Percentiles rank a stretch among this genome's conserved stretches.
phyloP scores from a whole-genome alignment of 2,888 invertebrate species.

The Nomada fucata region DNA sequence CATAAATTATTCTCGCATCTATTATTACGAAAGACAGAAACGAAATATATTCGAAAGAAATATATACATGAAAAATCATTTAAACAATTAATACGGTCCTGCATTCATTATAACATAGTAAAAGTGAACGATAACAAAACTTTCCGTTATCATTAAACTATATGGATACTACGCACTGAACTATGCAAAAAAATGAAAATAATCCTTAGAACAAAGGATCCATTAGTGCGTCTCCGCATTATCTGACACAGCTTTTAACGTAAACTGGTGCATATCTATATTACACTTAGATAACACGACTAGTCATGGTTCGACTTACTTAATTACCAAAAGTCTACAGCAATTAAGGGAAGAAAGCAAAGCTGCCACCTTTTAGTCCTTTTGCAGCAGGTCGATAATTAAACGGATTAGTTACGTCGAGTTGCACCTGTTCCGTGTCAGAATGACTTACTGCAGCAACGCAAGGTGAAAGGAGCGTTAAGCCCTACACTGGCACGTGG shows the following conservation, averaged over 20 bases:
- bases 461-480: slow-evolving; percentile 47
- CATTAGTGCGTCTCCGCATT: background rate
- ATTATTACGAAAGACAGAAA: background rate
- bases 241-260: background rate
- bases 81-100: background rate
- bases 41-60: background rate
- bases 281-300: slow-evolving; percentile 28
- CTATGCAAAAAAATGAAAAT: background rate
- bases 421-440: slow-evolving; percentile 51
- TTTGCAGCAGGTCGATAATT: slow-evolving; percentile 41
- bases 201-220: background rate
- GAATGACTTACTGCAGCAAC: slow-evolving; percentile 54
- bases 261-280: background rate
- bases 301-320: background rate
- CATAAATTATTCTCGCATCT: background rate
- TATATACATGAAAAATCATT: no score
- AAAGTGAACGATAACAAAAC: background rate
- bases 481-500: slow-evolving; percentile 29
- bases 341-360: slow-evolving; percentile 12
- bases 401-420: slow-evolving; percentile 49
- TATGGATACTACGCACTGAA: no score
- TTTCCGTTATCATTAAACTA: background rate
- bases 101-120: background rate
- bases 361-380: background rate
- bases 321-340: slow-evolving; percentile 24